Evolutionary conservation across 1,140 invertebrate genomes (phyloP), one percentile per base, ranked within the genome.

Genomic region (Drosophila miranda): DNA sequence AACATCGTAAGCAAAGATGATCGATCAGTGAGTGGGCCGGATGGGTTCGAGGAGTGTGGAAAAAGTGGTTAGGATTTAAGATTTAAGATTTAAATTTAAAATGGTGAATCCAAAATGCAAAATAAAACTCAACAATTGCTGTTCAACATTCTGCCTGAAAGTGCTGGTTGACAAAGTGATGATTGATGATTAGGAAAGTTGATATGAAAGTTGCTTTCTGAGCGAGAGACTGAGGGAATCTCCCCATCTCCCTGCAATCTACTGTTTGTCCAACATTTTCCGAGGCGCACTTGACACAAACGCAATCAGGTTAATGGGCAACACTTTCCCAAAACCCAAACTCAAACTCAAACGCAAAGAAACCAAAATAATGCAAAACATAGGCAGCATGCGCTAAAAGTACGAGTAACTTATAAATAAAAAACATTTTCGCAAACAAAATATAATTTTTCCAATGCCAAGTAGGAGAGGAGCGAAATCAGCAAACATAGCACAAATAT

Each of bases 311-410:
- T 82, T 54, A 63, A 59, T 70, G 46, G 43, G 45, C 34, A 55
- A 52, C 51, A 61, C 46, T 60, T 56, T 30, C 44, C 49, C 30
- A 64, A 74, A 26, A 19, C 19, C 19, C 19, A 19, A 62, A 54
- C 23, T 51, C 30, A 62, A 58, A 53, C 23, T 19, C 49, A 50
- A 72, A 23, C 52, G 52, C 52, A 53, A 61, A 46, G 51, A 28
- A 49, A 70, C 67, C 43, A 51, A 70, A 61, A 66, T 21, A 45
- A 54, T 26, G 80, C 30, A 30, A 30, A 30, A 84, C 53, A 74
- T 49, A 81, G 61, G 82, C 78, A 75, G 73, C 81, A 86, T 87
- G 78, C 78, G 71, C 57, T 43, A 62, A 59, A 44, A 30, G 52
- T 30, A 9, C 8, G 8, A 30, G 30, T 30, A 57, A 51, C 23